phyloP scores from a whole-genome alignment of 2,113 vertebrate species.

The Panurus biarmicus region DNA sequence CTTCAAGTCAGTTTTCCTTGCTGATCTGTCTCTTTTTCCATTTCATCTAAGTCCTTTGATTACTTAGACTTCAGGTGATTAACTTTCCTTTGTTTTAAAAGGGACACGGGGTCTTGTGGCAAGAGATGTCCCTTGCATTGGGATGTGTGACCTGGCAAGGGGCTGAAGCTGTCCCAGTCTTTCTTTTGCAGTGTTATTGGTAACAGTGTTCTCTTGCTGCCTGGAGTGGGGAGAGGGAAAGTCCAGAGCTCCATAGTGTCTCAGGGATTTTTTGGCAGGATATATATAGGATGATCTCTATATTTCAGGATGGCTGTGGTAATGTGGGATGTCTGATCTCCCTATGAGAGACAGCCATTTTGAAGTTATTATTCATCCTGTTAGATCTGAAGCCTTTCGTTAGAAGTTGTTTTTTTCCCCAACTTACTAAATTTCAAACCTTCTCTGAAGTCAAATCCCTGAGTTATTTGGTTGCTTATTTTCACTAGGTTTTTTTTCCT shows the following conservation, averaged over 20 bases:
- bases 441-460: background rate
- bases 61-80: background rate
- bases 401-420: background rate
- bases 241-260: background rate
- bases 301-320: background rate
- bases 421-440: background rate
- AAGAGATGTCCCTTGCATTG: rapidly evolving
- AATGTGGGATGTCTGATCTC: background rate
- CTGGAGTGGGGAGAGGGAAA: background rate
- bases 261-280: background rate
- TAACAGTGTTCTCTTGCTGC: background rate
- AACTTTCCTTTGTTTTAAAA: background rate
- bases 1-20: background rate
- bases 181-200: rapidly evolving
- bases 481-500: constrained; percentile 4
- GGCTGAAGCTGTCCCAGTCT: background rate
- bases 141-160: background rate
- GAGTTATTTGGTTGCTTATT: background rate
- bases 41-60: background rate
- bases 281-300: background rate
- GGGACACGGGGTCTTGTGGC: background rate
- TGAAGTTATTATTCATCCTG: background rate
- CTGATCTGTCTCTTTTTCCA: background rate
- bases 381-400: background rate
- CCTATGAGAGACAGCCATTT: background rate